Base-by-base conservation (phyloP, 2,113 vertebrate genomes). In the Poicephalus gulielmi region DNA sequence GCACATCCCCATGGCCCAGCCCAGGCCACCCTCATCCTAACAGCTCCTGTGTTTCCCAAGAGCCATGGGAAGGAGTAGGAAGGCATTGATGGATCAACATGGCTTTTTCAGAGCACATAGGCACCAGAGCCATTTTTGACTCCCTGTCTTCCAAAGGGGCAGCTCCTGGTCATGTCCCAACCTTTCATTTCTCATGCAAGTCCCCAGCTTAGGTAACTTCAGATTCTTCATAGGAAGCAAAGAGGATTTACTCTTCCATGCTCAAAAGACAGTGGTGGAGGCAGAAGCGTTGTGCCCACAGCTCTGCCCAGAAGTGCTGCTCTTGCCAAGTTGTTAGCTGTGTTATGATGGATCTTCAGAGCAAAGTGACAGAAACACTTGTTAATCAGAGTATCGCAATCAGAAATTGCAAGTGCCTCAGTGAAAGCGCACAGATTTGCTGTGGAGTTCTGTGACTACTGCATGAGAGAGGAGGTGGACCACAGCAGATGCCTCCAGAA, bases 401-500 rank as follows among this genome's bases (percentile, higher is more conserved):
- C 64, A 90, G 94, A 92, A 92, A 43, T 15, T 47, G 82, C 49
- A 63, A 92, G 91, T 70, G 79, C 55, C 53, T 76, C 52, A 46
- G 66, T 92, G 92, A 89, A 80, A 96, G 97, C 2, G 18, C 66
- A 79, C 2, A 83, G 83, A 49, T 68, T 35, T 75, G n/a, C 3
- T 70, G 84, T 49, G 84, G 86, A 94, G 62, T 27, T 92, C 57
- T 88, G 95, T 44, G 86, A 53, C 44, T 47, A 50, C 0, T 0
- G 16, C 57, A 53, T 6, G 70, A 91, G 70, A 90, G 81, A 91
- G 35, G 71, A 90, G 71, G 64, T 63, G 0, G 10, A 44, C 57
- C 13, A 6, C 39, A 90, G 86, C 8, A 41, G 47, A 41, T 80
- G 84, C 95, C 95, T 97, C 95, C 97, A 94, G 89, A 96, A 96